Base-by-base conservation (phyloP, 1,140 invertebrate genomes). In the Grapholita molesta region DNA sequence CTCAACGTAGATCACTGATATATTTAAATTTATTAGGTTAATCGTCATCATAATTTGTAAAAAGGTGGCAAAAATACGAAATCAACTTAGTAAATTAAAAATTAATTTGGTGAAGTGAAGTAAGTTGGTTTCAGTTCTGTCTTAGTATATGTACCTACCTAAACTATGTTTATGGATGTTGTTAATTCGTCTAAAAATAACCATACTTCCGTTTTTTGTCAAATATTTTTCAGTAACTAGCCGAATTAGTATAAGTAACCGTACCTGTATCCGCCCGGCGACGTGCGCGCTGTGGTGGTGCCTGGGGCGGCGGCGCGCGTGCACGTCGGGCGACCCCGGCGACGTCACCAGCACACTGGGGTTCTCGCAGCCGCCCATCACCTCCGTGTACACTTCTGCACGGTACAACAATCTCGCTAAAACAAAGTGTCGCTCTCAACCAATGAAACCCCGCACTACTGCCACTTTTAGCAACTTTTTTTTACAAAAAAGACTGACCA, bases 261-360 rank as follows among this genome's bases (percentile, higher is more conserved):
- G 15, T 72, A 91, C 93, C 92, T 95, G 94, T 75, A 95, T 92
- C 64, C 94, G 93, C 35, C 95, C 95, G n/a, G 95, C 94, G 21
- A 95, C 94, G 75, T 94, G 93, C 7, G 92, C 85, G 75, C 89
- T 91, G 68, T 89, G 87, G 52, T 91, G 82, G n/a, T 89, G 89
- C 53, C 93, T 89, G 21, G 89, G 80, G 61, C 93, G 93, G 52
- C 92, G 92, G 8, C 85, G 89, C 24, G 92, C 88, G 73, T 95
- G 94, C 38, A 95, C 88, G 80, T 97, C 96, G 12, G 97, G 96
- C 69, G 96, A 97, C 48, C 96, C 96, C 3, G 97, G 97, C 69
- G 97, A 97, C 70, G 97, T 97, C 76, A 97, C 96, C 80, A 97
- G 93, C 48, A 98, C 96, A 83, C 95, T 96, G 25, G 96, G 96